A percentile compares a stretch with the other conserved stretches of the same genome.
These are phyloP conservation scores for Puma concolor DNA, from an alignment of 2,113 vertebrate genomes.

Conservation along the genomic window DNA sequence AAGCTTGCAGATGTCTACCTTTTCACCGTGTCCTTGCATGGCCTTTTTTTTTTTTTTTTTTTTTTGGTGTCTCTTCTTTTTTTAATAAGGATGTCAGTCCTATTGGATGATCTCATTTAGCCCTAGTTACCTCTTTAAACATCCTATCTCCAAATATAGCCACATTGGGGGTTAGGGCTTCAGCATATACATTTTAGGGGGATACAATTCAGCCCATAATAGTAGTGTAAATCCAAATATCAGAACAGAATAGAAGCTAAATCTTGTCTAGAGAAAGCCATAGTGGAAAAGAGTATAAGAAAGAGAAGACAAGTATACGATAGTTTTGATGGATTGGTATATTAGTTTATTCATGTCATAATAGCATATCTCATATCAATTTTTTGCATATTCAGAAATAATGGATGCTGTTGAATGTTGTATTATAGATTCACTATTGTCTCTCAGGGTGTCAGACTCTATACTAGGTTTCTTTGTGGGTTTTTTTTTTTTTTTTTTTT, in stretches of 20 bases:
- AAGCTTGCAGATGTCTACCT: not conserved
- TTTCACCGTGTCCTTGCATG: not conserved
- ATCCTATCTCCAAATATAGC: not conserved
- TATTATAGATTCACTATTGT: not conserved
- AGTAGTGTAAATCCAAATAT: not conserved
- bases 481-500: not conserved
- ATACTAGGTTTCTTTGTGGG: not conserved
- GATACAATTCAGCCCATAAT: not conserved
- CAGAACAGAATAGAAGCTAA: not conserved
- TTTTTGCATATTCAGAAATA: constrained; percentile 22
- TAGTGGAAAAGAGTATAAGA: not conserved
- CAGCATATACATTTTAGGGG: not conserved
- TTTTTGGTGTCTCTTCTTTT: not conserved
- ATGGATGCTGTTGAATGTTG: not conserved
- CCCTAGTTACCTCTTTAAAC: not conserved
- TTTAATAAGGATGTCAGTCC: not conserved
- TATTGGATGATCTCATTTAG: not conserved
- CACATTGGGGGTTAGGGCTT: not conserved
- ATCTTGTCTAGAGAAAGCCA: constrained; percentile 2
- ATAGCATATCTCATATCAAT: not conserved
- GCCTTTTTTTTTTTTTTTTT: not conserved
- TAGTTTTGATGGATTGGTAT: constrained; percentile 16
- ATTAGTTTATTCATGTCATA: not conserved
- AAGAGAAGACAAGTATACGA: not conserved
- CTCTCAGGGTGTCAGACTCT: not conserved